Base-by-base conservation (phyloP, 2,113 vertebrate species). In the Xiphophorus hellerii region DNA sequence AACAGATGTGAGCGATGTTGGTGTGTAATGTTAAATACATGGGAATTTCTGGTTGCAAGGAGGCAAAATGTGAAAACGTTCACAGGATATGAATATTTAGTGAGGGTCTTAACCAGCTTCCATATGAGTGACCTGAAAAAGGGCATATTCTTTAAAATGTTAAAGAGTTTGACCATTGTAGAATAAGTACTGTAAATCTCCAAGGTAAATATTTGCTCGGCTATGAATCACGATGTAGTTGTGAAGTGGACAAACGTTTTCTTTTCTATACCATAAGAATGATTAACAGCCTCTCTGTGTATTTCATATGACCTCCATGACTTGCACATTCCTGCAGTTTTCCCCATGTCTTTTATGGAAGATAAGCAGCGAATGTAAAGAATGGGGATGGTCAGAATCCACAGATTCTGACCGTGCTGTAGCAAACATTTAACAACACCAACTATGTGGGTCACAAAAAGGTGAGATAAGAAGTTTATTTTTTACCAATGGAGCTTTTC, bases 251-350 rank as follows among this genome's bases (percentile, higher is more conserved):
- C 60, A 54, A 0, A 13, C 31, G 17, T 28, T 48, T 88, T 74
- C 70, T 4, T 2, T 80, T 86, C 33, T 76, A 4, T 35, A 31
- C 51, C 73, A 11, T n/a, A 77, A 15, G 76, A 75, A 88, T 89
- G 25, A 90, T 85, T 90, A 80, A 89, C 73, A 51, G 48, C 25
- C 42, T 62, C 71, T 68, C 66, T 81, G 63, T 81, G 33, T 22
- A 58, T 81, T 63, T 80, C 29, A 71, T 28, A 13, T 80, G 64
- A 84, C 64, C 42, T 72, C 37, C 28, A 61, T 75, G n/a, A 11
- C 66, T 66, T 48, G 35, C 51, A 61, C 39, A 29, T 84, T 85
- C 73, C 69, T 78, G 30, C 20, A 28, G 37, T 30, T 74, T 66
- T 72, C 39, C 31, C 54, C 48, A 10, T 62, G 31, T 15, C 25